Conservation (phyloP, 2,888 invertebrate species). For the Lasioglossum vierecki region DNA sequence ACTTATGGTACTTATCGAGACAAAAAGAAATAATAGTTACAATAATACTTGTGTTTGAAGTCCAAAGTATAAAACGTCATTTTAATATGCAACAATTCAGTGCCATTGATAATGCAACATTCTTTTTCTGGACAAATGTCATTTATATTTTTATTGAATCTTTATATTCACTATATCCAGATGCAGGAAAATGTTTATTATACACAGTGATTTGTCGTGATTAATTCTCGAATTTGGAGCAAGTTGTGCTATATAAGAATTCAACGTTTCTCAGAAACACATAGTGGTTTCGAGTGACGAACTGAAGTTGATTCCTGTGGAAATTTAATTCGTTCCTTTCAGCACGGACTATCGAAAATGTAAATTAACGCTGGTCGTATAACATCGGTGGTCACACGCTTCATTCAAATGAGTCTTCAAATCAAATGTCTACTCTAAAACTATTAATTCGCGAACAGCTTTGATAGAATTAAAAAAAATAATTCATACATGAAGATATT, state of each 20-base stretch:
- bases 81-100: too few relatives aligned
- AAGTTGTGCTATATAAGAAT: background rate
- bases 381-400: constrained; percentile 23
- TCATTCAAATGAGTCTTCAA: constrained; percentile 32
- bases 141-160: background rate
- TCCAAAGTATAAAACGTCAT: too few relatives aligned
- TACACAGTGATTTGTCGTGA: background rate
- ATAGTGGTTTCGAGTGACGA: background rate
- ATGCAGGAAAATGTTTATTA: background rate
- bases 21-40: too few relatives aligned
- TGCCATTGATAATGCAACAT: background rate
- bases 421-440: background rate
- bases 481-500: background rate
- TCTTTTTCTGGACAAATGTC: background rate
- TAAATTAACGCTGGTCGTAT: constrained; percentile 46
- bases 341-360: constrained; percentile 43
- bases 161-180: background rate
- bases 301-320: constrained; percentile 19
- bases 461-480: background rate
- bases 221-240: background rate
- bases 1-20: too few relatives aligned
- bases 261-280: background rate
- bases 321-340: constrained; percentile 11
- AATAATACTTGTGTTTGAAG: too few relatives aligned
- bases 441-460: background rate